Percentiles rank a stretch among this genome's conserved stretches.
These are phyloP conservation scores for Araneus ventricosus DNA, from an alignment of 1,140 invertebrate genomes.

Conservation along the genomic window DNA sequence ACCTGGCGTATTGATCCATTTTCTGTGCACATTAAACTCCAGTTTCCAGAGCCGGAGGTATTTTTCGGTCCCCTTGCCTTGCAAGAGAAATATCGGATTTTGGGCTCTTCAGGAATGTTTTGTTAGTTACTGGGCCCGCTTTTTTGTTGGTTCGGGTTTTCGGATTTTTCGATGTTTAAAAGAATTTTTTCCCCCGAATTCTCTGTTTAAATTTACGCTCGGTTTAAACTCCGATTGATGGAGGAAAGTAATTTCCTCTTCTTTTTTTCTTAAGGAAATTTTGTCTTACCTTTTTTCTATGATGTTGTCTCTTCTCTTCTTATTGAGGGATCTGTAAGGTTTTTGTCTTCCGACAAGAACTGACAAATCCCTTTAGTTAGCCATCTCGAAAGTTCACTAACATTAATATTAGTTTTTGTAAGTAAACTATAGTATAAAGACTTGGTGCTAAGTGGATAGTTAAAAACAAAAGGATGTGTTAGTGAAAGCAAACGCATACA, in stretches of 20 bases:
- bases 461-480: too few species aligned
- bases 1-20: constrained; percentile 61
- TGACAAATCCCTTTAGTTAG: too few species aligned
- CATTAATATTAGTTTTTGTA: background rate
- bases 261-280: background rate
- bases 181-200: background rate
- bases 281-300: background rate
- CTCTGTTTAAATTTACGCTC: constrained; percentile 28
- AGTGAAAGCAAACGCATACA: too few species aligned
- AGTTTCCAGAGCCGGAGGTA: constrained; percentile 4
- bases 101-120: background rate
- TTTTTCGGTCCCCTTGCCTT: background rate
- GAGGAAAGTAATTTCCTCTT: background rate
- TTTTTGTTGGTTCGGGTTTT: background rate
- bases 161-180: background rate
- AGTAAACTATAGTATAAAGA: too few species aligned
- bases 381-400: too few species aligned
- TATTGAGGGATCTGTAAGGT: background rate
- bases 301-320: background rate
- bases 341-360: background rate
- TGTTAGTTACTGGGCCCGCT: background rate
- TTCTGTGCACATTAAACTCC: constrained; percentile 48
- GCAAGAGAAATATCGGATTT: constrained; percentile 39
- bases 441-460: too few species aligned
- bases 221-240: constrained; percentile 29